phyloP scores from a whole-genome alignment of 2,113 vertebrate genomes.

The Cacatua alba region DNA sequence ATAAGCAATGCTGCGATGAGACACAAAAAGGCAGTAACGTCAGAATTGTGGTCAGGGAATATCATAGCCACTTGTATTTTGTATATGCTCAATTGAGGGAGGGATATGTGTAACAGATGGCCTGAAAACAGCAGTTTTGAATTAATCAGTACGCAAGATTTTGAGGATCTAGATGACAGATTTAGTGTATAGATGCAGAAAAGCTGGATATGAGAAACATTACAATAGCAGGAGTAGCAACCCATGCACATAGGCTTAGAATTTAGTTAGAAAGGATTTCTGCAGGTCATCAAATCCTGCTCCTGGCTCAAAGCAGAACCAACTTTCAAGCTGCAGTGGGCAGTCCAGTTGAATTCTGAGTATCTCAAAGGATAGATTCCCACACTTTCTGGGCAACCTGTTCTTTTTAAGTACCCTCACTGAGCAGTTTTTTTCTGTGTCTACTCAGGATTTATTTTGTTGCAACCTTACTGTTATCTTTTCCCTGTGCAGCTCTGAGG shows the following conservation, averaged over 20 bases:
- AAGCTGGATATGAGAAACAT: conserved; percentile 9
- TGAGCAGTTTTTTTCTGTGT: not conserved
- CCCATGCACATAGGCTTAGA: not conserved
- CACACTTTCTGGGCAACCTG: not conserved
- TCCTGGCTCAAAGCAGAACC: not conserved
- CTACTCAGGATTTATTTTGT: not conserved
- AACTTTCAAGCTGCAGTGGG: not conserved
- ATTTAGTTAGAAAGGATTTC: not conserved
- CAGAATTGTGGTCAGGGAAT: conserved; percentile 9
- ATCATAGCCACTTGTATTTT: not conserved
- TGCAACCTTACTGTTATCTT: not conserved
- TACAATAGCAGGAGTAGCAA: not conserved
- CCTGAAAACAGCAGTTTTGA: conserved; percentile 32
- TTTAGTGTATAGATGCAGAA: conserved; percentile 49
- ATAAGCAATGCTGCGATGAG: conserved; percentile 18
- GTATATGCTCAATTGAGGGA: not conserved
- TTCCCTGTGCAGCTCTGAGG: not conserved
- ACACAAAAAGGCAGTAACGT: not conserved
- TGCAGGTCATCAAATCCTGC: not conserved
- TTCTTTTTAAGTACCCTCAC: not conserved
- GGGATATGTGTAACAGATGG: conserved; percentile 45
- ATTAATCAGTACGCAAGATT: conserved; percentile 53
- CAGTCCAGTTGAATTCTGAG: not conserved
- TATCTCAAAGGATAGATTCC: not conserved
- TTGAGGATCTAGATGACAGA: conserved; percentile 40